phyloP scores from a whole-genome alignment of 2,888 invertebrate genomes.

The Acleris sparsana region DNA sequence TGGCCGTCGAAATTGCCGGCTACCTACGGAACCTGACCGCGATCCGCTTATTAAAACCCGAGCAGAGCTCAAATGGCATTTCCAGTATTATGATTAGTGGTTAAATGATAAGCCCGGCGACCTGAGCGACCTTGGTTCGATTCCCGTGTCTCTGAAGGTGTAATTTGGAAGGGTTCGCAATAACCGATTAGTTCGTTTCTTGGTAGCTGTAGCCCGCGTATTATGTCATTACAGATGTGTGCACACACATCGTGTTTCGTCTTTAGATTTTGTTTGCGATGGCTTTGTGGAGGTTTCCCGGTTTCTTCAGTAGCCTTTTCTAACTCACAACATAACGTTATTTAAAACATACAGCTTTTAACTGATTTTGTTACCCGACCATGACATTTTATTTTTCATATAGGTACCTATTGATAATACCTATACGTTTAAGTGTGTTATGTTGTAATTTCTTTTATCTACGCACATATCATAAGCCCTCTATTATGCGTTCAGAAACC shows the following conservation, averaged over 20 bases:
- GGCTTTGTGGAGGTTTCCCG: background rate
- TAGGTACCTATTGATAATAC: too few relatives aligned
- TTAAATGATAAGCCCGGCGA: slow-evolving; percentile 79
- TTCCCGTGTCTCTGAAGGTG: slow-evolving; percentile 80
- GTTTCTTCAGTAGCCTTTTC: background rate
- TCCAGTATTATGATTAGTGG: slow-evolving; percentile 76
- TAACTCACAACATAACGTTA: too few relatives aligned
- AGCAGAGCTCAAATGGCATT: slow-evolving; percentile 78
- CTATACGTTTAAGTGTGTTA: too few relatives aligned
- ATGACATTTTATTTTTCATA: too few relatives aligned
- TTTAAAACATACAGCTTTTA: too few relatives aligned
- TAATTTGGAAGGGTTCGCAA: slow-evolving; percentile 78
- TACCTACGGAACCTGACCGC: slow-evolving; percentile 57
- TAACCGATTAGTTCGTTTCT: slow-evolving; percentile 79
- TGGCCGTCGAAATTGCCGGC: slow-evolving; percentile 66
- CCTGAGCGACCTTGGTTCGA: slow-evolving; percentile 79
- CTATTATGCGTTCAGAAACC: too few relatives aligned
- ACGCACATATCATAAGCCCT: too few relatives aligned
- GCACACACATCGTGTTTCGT: slow-evolving; percentile 48
- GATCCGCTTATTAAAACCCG: slow-evolving; percentile 73
- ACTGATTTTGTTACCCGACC: too few relatives aligned
- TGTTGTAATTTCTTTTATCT: too few relatives aligned
- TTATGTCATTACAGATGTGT: slow-evolving; percentile 73
- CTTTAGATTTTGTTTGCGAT: slow-evolving; percentile 13
- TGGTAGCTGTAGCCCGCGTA: slow-evolving; percentile 73